Evolutionary conservation across 2,888 invertebrate genomes (phyloP).

Genomic region (Dynastes tityus): DNA sequence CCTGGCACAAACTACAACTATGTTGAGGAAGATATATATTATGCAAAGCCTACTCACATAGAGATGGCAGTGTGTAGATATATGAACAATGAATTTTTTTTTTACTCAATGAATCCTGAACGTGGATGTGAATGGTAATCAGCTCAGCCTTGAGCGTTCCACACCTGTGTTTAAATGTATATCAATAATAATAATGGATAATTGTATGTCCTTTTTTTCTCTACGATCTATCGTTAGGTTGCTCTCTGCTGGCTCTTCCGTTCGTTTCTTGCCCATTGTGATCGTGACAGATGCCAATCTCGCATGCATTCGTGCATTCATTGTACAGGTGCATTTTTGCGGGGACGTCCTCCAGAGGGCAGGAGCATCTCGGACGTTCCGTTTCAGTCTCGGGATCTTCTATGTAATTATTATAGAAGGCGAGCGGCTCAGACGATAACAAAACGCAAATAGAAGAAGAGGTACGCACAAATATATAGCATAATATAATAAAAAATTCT

Average conservation of each 20-base stretch:
- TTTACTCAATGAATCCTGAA: constrained; percentile 53
- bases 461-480: not conserved
- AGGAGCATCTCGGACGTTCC: constrained; percentile 20
- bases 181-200: constrained; percentile 64
- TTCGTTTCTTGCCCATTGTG: constrained; percentile 57
- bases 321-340: constrained; percentile 53
- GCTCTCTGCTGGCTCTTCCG: constrained; percentile 37
- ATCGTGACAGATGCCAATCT: constrained; percentile 65
- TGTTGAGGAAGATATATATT: constrained; percentile 44
- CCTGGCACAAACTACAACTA: not conserved
- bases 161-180: constrained; percentile 64
- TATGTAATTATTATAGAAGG: constrained; percentile 36
- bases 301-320: constrained; percentile 58
- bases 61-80: constrained; percentile 56
- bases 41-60: constrained; percentile 50
- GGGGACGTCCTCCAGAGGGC: constrained; percentile 38
- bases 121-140: constrained; percentile 62
- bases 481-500: constrained; percentile 10
- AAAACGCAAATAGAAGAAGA: constrained; percentile 8
- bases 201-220: constrained; percentile 58
- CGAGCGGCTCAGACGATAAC: constrained; percentile 18
- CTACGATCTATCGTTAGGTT: constrained; percentile 26
- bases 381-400: constrained; percentile 7
- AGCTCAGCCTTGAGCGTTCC: constrained; percentile 62
- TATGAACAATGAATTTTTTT: constrained; percentile 55